A percentile compares a stretch with the other conserved stretches of the same genome.
These are phyloP conservation scores for Marmota flaviventris DNA, from an alignment of 2,113 vertebrate genomes.

Conservation along the genomic window DNA sequence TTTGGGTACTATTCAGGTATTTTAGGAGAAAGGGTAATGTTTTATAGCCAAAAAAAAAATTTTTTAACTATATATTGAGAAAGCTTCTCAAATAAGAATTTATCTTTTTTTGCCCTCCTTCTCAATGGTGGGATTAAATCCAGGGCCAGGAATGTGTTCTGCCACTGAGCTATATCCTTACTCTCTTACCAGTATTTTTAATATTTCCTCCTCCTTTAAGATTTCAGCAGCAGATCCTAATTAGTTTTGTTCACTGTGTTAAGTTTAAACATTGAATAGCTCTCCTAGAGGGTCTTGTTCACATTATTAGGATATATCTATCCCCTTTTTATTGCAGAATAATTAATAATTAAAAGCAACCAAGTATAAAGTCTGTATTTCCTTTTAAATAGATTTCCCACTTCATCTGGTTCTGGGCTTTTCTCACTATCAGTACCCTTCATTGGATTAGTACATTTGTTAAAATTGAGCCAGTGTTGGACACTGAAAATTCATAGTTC, in stretches of 20 bases:
- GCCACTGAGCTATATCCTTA: not conserved
- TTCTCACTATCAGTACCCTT: not conserved
- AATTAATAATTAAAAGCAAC: not conserved
- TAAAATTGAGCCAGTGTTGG: not conserved
- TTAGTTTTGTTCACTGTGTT: conserved; percentile 34
- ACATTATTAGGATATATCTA: conserved; percentile 8
- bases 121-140: not conserved
- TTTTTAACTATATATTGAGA: not conserved
- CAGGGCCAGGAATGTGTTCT: not conserved
- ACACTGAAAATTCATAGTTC: not conserved
- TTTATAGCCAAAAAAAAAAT: not conserved
- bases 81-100: not conserved
- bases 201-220: not conserved
- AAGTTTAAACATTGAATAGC: not conserved
- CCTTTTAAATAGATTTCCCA: not conserved
- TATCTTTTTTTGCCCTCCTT: not conserved
- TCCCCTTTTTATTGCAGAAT: not conserved
- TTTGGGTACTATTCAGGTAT: not conserved
- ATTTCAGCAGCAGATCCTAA: conserved; percentile 3
- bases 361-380: not conserved
- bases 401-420: too few species aligned
- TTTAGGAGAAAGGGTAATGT: not conserved
- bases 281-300: not conserved
- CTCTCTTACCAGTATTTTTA: not conserved
- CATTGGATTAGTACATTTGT: not conserved